Base-by-base conservation (phyloP, 2,888 invertebrate species). In the Tillus elongatus region DNA sequence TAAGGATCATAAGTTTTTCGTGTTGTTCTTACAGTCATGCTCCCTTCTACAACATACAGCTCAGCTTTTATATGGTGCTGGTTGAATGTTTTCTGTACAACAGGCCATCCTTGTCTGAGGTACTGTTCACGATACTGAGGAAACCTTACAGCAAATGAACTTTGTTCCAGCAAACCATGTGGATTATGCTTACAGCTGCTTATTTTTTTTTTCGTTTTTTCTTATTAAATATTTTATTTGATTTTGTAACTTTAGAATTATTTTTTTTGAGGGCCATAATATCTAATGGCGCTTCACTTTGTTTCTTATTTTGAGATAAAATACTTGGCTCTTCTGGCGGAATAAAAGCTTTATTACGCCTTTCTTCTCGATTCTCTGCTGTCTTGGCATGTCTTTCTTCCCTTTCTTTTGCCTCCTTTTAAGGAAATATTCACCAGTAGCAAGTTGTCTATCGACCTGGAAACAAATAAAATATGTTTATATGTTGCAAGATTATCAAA, bases 1-100 rank as follows among this genome's bases (percentile, higher is more conserved):
- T 89, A 97, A 0, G 98, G 98, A 70, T 99, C 98, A 92, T 92
- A 98, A 1, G 97, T 97, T 71, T 96, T 95, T 36, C 87, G 72
- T 0, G 95, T 95, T 0, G 98, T 98, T 62, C 74, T 76, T 0
- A 99, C 98, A 1, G 82, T 79, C 84, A 99, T 87, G 53, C 90
- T 92, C 28, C 97, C 82, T 71, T 96, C 95, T 3, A 95, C 74
- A 2, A 93, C 70, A 68, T 97, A 95, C 44, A 97, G 67, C 56
- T 95, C 92, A 0, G 87, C 90, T 54, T 82, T 79, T 6, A 97
- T 65, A 47, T 77, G 74, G 61, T 88, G 77, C 52, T 89, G 87
- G 15, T 72, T 72, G 12, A 98, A 65, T 1, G 81, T 73, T 66
- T 91, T 91, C 58, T 92, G 81, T 0, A 98, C 87, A 2, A 97